Evolutionary conservation across 2,113 vertebrate species (phyloP), one percentile per base, ranked within the genome.

Genomic region (Ahaetulla prasina): DNA sequence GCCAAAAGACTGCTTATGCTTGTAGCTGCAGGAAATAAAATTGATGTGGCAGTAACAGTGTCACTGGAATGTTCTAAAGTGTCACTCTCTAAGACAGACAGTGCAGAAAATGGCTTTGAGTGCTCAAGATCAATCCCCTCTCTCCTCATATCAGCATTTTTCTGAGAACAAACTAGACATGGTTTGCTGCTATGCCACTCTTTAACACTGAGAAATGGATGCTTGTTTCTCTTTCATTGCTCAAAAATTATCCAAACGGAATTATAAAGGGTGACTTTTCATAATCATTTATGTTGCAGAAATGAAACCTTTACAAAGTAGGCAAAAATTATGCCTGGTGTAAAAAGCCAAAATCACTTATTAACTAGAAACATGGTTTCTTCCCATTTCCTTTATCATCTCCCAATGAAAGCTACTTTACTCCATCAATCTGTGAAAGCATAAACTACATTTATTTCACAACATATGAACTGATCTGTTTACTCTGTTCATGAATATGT

Each of bases 1-100:
- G 92, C 86, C 91, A 93, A 68, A 93, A 90, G 94, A 89, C 88
- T 93, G 91, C 89, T 74, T 89, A 52, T n/a, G 23, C 85, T 93
- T 93, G 18, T 20, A 94, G 60, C 14, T 88, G 25, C 10, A 92
- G 91, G 57, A 55, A 90, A 35, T 63, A 85, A 91, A 97, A 96
- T 57, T 55, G 0, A 88, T 91, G 60, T 39, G n/a, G 23, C 8
- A 68, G 25, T 68, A 6, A 0, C 86, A 57, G 80, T 94, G 49
- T 47, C 92, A 89, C 6, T 14, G 89, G n/a, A 4, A 22, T 87
- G n/a, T 11, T 3, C 43, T 91, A 35, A 88, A 47, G 2, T 90
- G 93, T 94, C 89, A 23, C 80, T 94, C 85, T 92, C 54, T 11
- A 54, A 45, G 91, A 30, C 45, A 94, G 89, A 93, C 43, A 5